These are phyloP conservation scores for Liolophura sinensis DNA, from an alignment of 1,140 invertebrate genomes.

Conservation along the genomic window DNA sequence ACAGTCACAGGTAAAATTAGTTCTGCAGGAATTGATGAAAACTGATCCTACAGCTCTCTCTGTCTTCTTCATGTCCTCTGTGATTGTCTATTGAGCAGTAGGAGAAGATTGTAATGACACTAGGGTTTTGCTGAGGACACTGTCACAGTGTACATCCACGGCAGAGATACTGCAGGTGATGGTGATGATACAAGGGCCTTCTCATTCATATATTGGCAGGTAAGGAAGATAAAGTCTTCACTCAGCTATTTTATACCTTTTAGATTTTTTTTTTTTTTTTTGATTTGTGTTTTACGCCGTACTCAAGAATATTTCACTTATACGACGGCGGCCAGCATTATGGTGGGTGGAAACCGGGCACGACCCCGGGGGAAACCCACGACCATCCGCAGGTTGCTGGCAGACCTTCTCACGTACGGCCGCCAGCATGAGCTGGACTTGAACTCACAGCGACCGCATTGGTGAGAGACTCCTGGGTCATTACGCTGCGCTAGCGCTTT, in stretches of 20 bases:
- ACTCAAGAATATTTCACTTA: too few species aligned
- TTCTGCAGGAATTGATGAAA: background rate
- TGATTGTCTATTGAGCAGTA: conserved; percentile 29
- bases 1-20: background rate
- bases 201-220: conserved; percentile 79
- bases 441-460: too few species aligned
- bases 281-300: background rate
- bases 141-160: conserved; percentile 32
- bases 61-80: background rate
- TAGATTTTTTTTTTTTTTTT: too few species aligned
- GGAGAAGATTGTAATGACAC: conserved; percentile 47
- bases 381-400: too few species aligned
- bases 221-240: conserved; percentile 11
- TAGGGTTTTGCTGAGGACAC: conserved; percentile 31
- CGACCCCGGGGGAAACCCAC: too few species aligned
- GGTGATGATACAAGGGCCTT: conserved; percentile 76
- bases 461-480: too few species aligned
- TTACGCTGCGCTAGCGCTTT: too few species aligned
- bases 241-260: background rate
- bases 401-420: too few species aligned
- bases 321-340: too few species aligned
- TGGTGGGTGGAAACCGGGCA: too few species aligned
- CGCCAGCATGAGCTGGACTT: too few species aligned
- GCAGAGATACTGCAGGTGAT: conserved; percentile 61
- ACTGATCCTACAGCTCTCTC: background rate